A percentile compares a stretch with the other conserved stretches of the same genome.
Conservation (phyloP, 2,797 vertebrate genomes). For the Esox lucius region DNA sequence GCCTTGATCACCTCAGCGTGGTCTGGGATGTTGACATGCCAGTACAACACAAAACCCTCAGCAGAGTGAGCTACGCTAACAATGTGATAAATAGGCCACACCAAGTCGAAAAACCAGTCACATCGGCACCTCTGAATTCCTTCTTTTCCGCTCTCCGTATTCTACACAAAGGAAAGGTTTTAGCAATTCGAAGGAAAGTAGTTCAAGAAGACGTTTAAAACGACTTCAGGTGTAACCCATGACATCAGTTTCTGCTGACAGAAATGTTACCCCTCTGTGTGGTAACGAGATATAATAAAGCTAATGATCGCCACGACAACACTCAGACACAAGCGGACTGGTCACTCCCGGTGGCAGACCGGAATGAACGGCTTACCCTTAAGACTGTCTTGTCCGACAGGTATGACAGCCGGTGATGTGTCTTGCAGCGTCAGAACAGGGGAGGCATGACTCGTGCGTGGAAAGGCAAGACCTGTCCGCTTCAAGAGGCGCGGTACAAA, state of each 20-base stretch:
- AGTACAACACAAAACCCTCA: neutral
- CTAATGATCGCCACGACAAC: neutral
- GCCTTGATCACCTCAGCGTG: neutral
- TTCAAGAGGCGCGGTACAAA: conserved; percentile 47
- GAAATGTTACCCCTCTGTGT: neutral
- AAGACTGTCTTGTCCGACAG: conserved; percentile 7
- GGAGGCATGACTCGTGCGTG: conserved; percentile 39
- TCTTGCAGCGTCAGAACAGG: neutral
- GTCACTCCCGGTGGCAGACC: neutral
- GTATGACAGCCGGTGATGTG: neutral
- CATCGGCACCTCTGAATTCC: neutral
- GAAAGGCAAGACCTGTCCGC: conserved; percentile 44
- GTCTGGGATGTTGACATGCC: too few species aligned
- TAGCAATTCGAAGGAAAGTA: neutral
- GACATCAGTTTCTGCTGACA: neutral
- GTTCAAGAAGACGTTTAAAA: neutral
- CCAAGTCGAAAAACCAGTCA: neutral
- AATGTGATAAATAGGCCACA: neutral
- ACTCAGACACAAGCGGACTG: neutral
- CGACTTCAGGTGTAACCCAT: neutral
- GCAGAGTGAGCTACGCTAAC: neutral
- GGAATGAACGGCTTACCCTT: neutral
- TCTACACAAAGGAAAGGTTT: neutral
- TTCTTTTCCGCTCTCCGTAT: neutral
- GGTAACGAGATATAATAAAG: neutral